These are phyloP conservation scores for Rhogogaster chlorosoma DNA, from an alignment of 2,888 invertebrate species.

Conservation along the genomic window DNA sequence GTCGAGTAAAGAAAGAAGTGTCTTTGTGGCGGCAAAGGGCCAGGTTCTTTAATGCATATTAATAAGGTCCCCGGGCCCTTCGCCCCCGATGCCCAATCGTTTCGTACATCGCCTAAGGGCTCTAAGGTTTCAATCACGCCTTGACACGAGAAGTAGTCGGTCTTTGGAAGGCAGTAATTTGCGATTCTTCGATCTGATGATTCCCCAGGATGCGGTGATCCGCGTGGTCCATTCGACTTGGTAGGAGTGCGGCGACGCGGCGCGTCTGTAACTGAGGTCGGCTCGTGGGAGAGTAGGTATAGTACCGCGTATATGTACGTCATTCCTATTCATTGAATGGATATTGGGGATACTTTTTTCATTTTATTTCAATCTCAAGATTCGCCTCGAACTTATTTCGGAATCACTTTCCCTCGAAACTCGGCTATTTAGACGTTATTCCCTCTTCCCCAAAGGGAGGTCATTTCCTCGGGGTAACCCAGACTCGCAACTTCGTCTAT, in stretches of 20 bases:
- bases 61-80: constrained; percentile 64
- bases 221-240: constrained; percentile 62
- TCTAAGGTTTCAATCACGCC: constrained; percentile 53
- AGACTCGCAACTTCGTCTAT: constrained; percentile 14
- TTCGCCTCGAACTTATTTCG: constrained; percentile 61
- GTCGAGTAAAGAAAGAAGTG: constrained; percentile 56
- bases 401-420: constrained; percentile 61
- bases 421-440: constrained; percentile 36
- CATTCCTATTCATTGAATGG: constrained; percentile 68
- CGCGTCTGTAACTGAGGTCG: background rate
- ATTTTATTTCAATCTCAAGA: constrained; percentile 68
- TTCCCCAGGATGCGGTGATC: constrained; percentile 62
- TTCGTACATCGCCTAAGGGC: constrained; percentile 7
- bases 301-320: constrained; percentile 54
- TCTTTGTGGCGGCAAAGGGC: constrained; percentile 61
- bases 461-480: constrained; percentile 28
- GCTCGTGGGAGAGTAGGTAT: constrained; percentile 19
- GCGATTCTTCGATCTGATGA: constrained; percentile 49
- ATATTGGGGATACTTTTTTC: constrained; percentile 67
- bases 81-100: constrained; percentile 55
- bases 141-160: background rate
- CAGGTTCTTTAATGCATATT: constrained; percentile 70
- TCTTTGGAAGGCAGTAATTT: constrained; percentile 27
- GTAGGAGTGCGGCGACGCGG: constrained; percentile 3
- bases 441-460: constrained; percentile 22